A percentile compares a stretch with the other conserved stretches of the same genome.
phyloP scores from a whole-genome alignment of 1,140 invertebrate genomes.

The Zaprionus ornatus region DNA sequence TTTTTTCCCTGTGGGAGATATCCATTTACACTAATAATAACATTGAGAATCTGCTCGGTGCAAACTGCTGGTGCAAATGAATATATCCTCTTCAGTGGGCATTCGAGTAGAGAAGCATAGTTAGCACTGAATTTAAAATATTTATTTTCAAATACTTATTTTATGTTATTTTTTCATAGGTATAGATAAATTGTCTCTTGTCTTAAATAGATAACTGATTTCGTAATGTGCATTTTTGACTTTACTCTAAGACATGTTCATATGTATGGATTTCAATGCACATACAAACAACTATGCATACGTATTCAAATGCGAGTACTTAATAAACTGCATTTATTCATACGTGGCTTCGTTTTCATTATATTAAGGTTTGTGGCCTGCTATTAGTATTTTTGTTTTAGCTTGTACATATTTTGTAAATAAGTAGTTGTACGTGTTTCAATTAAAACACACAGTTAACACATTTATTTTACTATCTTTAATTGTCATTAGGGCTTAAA shows the following conservation, averaged over 20 bases:
- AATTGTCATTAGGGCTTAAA: not conserved
- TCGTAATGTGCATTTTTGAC: not conserved
- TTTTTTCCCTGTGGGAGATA: too few relatives aligned
- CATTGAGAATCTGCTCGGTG: too few relatives aligned
- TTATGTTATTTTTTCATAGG: constrained; percentile 41
- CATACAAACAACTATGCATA: not conserved
- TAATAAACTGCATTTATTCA: not conserved
- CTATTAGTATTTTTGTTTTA: not conserved
- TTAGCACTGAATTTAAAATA: constrained; percentile 38
- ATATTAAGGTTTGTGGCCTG: constrained; percentile 12
- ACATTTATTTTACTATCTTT: constrained; percentile 37
- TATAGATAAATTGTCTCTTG: constrained; percentile 40
- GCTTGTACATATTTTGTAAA: not conserved
- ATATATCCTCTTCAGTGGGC: too few relatives aligned
- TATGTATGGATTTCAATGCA: not conserved
- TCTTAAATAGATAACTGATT: constrained; percentile 47
- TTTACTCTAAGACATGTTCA: not conserved
- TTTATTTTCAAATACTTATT: constrained; percentile 56
- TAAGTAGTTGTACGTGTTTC: constrained; percentile 26
- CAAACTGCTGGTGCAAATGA: too few relatives aligned
- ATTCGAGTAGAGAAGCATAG: not conserved
- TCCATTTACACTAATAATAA: too few relatives aligned
- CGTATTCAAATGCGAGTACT: not conserved
- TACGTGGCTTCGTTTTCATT: not conserved
- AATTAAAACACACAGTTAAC: constrained; percentile 38